Percentiles rank a stretch among this genome's conserved stretches.
Conservation (phyloP, 2,888 invertebrate genomes). For the Serrognathus titanus region DNA sequence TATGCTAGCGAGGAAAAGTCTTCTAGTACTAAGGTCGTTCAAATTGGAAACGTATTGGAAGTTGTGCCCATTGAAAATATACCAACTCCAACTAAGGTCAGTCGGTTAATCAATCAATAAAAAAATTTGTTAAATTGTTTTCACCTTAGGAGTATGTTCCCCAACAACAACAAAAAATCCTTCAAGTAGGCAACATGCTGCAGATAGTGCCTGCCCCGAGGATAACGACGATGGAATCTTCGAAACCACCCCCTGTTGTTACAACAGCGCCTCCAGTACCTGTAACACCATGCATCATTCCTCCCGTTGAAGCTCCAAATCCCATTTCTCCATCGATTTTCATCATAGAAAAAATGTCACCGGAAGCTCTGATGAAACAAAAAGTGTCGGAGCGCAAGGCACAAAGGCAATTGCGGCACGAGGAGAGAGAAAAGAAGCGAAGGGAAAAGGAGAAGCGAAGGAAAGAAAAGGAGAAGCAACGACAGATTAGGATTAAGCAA, state of each 20-base stretch:
- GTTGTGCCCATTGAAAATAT: constrained; percentile 54
- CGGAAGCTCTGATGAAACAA: constrained; percentile 37
- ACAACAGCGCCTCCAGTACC: constrained; percentile 5
- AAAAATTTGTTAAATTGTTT: too few relatives aligned
- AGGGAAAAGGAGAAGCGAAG: constrained; percentile 45
- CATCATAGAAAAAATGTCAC: constrained; percentile 18
- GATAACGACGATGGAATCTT: background rate
- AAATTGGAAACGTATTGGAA: constrained; percentile 60
- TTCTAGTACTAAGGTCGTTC: constrained; percentile 34
- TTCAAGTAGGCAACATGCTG: constrained; percentile 59
- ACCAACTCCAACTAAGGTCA: background rate
- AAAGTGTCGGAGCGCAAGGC: constrained; percentile 41
- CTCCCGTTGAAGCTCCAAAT: background rate
- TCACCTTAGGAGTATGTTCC: too few relatives aligned
- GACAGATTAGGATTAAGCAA: constrained; percentile 41
- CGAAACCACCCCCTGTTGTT: constrained; percentile 5
- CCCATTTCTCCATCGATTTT: constrained; percentile 3
- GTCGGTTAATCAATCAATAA: too few relatives aligned
- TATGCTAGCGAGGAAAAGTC: background rate
- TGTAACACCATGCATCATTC: background rate
- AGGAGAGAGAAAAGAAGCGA: constrained; percentile 42
- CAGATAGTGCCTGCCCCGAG: constrained; percentile 56
- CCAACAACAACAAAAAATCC: constrained; percentile 32
- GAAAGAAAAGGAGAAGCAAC: constrained; percentile 43
- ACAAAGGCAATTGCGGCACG: constrained; percentile 42